These are phyloP conservation scores for Cryptotermes secundus DNA, from an alignment of 1,140 invertebrate genomes.

Conservation along the genomic window DNA sequence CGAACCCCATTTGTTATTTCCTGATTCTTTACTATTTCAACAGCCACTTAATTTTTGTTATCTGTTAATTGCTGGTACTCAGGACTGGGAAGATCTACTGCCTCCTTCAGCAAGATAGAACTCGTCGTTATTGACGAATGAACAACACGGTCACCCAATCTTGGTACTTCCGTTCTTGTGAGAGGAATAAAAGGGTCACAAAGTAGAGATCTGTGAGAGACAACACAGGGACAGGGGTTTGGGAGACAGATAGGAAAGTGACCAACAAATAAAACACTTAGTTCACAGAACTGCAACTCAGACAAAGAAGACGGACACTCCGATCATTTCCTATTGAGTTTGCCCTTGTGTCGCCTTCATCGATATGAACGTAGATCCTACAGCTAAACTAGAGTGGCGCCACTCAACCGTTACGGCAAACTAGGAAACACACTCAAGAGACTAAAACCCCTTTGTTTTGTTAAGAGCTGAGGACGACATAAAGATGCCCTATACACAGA, in stretches of 20 bases:
- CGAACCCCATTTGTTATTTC: too few relatives aligned
- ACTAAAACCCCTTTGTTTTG: not conserved
- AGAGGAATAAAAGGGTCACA: not conserved
- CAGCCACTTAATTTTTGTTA: not conserved
- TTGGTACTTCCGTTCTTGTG: not conserved
- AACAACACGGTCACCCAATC: not conserved
- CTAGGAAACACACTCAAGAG: constrained; percentile 18
- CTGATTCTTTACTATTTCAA: too few relatives aligned
- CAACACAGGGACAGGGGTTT: not conserved
- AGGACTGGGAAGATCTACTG: not conserved
- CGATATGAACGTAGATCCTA: not conserved
- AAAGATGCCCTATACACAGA: not conserved
- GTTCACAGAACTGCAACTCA: not conserved
- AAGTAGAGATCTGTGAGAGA: not conserved
- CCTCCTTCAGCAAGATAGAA: not conserved
- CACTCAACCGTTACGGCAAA: constrained; percentile 14
- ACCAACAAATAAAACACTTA: constrained; percentile 7
- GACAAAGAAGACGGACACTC: not conserved
- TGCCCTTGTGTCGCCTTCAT: not conserved
- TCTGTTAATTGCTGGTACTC: not conserved
- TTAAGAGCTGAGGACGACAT: not conserved
- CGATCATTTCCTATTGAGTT: constrained; percentile 9
- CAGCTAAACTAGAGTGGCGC: not conserved
- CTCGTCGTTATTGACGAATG: not conserved
- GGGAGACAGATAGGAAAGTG: not conserved